Evolutionary conservation across 2,888 invertebrate genomes (phyloP), one percentile per base, ranked within the genome.

Genomic region (Tineola bisselliella): DNA sequence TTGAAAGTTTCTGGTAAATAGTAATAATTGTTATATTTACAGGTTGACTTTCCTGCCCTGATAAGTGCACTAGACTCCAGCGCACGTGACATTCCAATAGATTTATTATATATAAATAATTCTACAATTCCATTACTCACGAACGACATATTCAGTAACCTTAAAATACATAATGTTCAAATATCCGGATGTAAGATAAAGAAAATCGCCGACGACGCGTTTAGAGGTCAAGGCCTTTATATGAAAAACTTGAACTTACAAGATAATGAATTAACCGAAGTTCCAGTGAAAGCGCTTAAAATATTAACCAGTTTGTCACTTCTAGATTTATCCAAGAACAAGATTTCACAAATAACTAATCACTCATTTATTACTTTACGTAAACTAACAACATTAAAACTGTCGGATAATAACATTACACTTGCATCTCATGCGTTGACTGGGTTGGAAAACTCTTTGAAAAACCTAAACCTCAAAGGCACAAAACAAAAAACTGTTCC

Each of bases 401-500:
- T 97, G 60, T 94, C 95, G 3, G 96, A 96, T 71, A 97, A 96
- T 75, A 95, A 95, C 73, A 89, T 95, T 0, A 93, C 93, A 3
- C 75, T 96, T 64, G 88, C 91, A 2, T 70, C 89, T 0, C 89
- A 89, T 59, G 91, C 95, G 4, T 91, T 97, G 62, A 84, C 87
- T n/a, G 96, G 96, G 1, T 83, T 97, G 63, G 95, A 96, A 70
- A 89, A 84, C 62, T 92, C 92, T 11, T 82, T 97, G 52, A 96
- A 96, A 80, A 97, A 97, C 79, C 84, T 97, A 58, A 96, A 97
- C 75, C 83, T 97, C 38, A 96, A 96, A 86, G 95, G 95, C 31
- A 95, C 95, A 0, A 88, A 91, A 61, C 94, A 95, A 75, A 93
- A 92, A 68, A 86, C 88, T 60, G 90, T 97, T 11, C 96, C 97